Evolutionary conservation across 2,888 invertebrate species (phyloP).

Genomic region (Sinodicranocentrus sp.): DNA sequence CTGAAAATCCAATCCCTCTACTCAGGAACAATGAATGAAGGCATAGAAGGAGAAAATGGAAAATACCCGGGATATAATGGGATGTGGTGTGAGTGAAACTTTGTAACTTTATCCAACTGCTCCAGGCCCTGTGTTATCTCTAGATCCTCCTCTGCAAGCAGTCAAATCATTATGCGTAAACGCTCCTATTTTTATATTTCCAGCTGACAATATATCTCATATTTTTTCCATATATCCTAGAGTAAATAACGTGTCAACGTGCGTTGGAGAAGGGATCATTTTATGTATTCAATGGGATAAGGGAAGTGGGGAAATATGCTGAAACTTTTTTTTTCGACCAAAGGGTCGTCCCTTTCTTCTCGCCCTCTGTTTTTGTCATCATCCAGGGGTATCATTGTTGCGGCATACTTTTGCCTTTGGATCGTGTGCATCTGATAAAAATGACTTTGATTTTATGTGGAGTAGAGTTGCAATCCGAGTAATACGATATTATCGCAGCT

Average conservation of each 20-base stretch:
- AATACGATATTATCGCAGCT: slow-evolving; percentile 47
- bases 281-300: too few species aligned
- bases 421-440: slow-evolving; percentile 30
- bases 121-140: slow-evolving; percentile 27
- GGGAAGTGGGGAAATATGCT: too few species aligned
- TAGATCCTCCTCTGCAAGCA: slow-evolving; percentile 17
- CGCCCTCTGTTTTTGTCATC: slow-evolving; percentile 61
- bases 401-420: slow-evolving; percentile 10
- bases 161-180: too few species aligned
- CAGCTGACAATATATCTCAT: slow-evolving; percentile 34
- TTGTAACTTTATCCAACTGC: background rate
- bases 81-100: too few species aligned
- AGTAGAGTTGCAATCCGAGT: slow-evolving; percentile 18
- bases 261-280: slow-evolving; percentile 32
- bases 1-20: too few species aligned
- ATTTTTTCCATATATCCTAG: background rate
- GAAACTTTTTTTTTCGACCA: slow-evolving; percentile 21
- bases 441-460: slow-evolving; percentile 16
- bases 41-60: slow-evolving; percentile 21
- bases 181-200: slow-evolving; percentile 29
- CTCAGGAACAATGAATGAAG: too few species aligned
- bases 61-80: slow-evolving; percentile 39
- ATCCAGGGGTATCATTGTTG: slow-evolving; percentile 40
- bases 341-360: slow-evolving; percentile 63
- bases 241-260: slow-evolving; percentile 49